Base-by-base conservation (phyloP, 2,797 vertebrate species). In the Setipinna tenuifilis region DNA sequence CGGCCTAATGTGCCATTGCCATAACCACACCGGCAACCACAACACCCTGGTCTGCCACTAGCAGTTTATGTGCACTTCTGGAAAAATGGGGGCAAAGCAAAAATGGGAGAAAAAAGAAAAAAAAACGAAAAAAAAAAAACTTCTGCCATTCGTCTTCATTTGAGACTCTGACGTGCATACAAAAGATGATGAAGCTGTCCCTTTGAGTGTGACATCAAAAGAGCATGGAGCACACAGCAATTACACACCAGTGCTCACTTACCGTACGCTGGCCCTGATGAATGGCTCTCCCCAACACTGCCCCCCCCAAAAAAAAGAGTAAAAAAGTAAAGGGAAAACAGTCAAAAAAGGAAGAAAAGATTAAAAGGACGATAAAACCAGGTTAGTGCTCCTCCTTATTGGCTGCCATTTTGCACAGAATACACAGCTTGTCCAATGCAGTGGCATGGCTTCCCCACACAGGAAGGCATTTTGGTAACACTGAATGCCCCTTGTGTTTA, bases 141-240 rank as follows among this genome's bases (percentile, higher is more conserved):
- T 85, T 88, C 62, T 82, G 68, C 54, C 82, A 85, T 89, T 89
- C 85, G 83, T 89, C 88, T 89, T 87, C 81, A 91, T 91, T 88
- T 86, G 58, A 85, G 41, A 65, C 21, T n/a, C 23, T 88, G 84
- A 85, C 87, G 85, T 88, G 44, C 44, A 83, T 81, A 85, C 54
- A 89, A 87, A 89, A 90, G 83, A 89, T 90, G 86, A 90, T 89
- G 84, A 88, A 90, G 85, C 85, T 89, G 87, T 90, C 83, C 84
- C 85, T 88, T 89, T 87, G 87, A 87, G 87, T 81, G 82, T 61
- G 65, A 54, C 46, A 84, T 59, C 85, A 83, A 89, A 89, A 85
- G 75, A 88, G 87, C 85, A 80, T 82, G 83, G 83, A 50, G 65
- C 83, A 84, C 82, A 83, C 78, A 84, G 65, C 85, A 84, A 90